Base-by-base conservation (phyloP, 2,888 invertebrate species). In the Graphium colonna region DNA sequence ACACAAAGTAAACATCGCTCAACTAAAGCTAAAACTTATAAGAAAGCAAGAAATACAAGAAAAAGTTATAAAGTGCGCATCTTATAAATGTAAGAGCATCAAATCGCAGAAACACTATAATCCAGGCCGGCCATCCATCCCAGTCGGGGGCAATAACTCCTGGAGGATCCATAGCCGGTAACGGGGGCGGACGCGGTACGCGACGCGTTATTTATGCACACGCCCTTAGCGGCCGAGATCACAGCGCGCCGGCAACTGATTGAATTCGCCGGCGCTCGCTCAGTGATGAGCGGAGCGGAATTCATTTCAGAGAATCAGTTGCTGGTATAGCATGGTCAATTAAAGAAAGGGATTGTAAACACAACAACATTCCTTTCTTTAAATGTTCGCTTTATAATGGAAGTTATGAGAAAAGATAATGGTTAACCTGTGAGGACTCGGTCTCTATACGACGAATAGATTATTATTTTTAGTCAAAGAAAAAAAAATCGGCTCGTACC, bases 181-280 rank as follows among this genome's bases (percentile, higher is more conserved):
- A 63, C 57, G 67, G 69, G 69, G 69, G 65, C 65, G 62, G 71
- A 72, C 72, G 69, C 56, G 62, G 63, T 57, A 57, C 65, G 67
- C 64, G 31, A 62, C 63, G 63, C 68, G 70, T 84, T 84, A 85
- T 81, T 82, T 85, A 84, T 84, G 82, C 80, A 82, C 76, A 64
- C 72, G 64, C 76, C 78, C 77, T 77, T 75, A 77, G 64, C 43
- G 65, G 60, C 65, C 65, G 56, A 65, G 69, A 73, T 77, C 77
- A 76, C 77, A 72, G 77, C 70, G 69, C 72, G 68, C 71, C 66
- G 69, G 72, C 75, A 73, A 78, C 82, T 82, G 84, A 84, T 85
- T 85, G 84, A 83, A 83, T 82, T 79, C 69, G 26, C 65, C 39
- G 67, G 61, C 28, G 36, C 1, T 43, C 7, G 1, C 40, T 54